These are phyloP conservation scores for Protobothrops mucrosquamatus DNA, from an alignment of 2,113 vertebrate genomes.

Conservation along the genomic window DNA sequence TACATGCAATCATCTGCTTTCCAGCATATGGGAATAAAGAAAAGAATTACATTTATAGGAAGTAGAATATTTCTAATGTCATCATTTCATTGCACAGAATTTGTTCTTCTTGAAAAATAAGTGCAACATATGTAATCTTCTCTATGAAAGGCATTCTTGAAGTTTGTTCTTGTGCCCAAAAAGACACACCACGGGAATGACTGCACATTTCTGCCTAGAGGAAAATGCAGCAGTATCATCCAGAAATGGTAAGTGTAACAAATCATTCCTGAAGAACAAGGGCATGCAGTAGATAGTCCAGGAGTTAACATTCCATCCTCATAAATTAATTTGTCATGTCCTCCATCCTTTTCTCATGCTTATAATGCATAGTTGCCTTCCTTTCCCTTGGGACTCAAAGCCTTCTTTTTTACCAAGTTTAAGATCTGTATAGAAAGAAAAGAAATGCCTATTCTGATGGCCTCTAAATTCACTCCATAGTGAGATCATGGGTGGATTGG, in stretches of 20 bases:
- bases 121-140: not conserved
- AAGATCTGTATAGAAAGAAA: not conserved
- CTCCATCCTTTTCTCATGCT: not conserved
- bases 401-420: conserved; percentile 3
- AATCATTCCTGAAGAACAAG: not conserved
- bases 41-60: not conserved
- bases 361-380: conserved; percentile 9
- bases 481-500: not conserved
- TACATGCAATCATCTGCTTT: not conserved
- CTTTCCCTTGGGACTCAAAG: conserved; percentile 16
- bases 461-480: not conserved
- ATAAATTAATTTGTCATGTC: conserved; percentile 29
- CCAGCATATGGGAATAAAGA: not conserved
- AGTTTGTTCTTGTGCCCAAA: not conserved
- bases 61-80: not conserved
- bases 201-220: not conserved
- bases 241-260: not conserved
- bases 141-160: not conserved
- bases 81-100: not conserved
- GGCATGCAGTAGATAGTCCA: not conserved
- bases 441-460: not conserved
- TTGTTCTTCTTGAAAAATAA: not conserved
- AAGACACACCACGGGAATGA: not conserved
- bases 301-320: conserved; percentile 18
- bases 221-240: not conserved